Evolutionary conservation across 2,113 vertebrate species (phyloP).

Genomic region (Chitala chitala): DNA sequence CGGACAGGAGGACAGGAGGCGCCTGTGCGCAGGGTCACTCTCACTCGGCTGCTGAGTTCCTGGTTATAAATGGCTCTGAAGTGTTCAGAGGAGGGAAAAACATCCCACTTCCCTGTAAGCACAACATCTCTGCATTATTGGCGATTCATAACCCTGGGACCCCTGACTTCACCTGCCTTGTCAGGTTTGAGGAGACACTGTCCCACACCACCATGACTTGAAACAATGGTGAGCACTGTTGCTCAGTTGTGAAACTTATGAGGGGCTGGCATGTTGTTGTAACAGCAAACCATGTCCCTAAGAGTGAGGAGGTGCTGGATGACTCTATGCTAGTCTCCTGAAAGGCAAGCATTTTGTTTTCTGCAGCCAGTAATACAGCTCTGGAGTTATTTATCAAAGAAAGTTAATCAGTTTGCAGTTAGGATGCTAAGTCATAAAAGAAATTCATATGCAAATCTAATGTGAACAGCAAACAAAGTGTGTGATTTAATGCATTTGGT

Average conservation of each 20-base stretch:
- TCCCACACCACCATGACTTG: no score
- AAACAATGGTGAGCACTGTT: no score
- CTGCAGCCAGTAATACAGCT: not conserved
- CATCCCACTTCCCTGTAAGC: conserved; percentile 1
- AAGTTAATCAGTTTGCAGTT: not conserved
- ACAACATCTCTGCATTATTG: conserved; percentile 3
- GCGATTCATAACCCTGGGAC: conserved; percentile 13
- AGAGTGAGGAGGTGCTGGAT: not conserved
- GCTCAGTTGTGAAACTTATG: no score
- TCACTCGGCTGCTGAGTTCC: conserved; percentile 22
- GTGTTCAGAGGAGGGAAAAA: not conserved
- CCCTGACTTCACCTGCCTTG: no score
- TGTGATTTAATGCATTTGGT: not conserved
- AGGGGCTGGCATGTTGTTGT: not conserved
- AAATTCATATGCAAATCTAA: no score
- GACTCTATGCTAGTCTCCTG: no score
- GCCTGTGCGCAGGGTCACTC: not conserved
- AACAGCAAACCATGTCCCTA: not conserved
- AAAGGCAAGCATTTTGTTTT: no score
- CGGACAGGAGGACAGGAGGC: not conserved
- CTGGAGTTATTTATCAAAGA: not conserved
- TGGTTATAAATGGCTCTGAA: conserved; percentile 12
- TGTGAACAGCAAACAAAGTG: not conserved
- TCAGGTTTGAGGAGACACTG: no score
- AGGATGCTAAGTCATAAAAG: not conserved